phyloP scores from a whole-genome alignment of 2,113 vertebrate genomes.

The Conger conger region DNA sequence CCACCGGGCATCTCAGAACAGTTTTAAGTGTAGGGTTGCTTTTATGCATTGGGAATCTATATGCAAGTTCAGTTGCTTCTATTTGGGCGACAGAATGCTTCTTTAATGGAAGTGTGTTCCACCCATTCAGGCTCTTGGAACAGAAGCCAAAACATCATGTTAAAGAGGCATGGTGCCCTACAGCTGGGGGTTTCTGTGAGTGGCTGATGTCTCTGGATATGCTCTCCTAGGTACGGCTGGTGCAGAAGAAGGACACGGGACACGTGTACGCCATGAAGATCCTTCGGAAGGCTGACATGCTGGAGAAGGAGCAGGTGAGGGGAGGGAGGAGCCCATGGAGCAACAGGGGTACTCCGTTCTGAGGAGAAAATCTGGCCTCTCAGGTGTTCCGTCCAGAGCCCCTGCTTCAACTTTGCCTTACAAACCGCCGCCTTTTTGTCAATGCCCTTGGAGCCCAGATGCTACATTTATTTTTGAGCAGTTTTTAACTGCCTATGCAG shows the following conservation, averaged over 20 bases:
- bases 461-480: not conserved
- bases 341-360: too few relatives aligned
- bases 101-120: not conserved
- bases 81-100: too few relatives aligned
- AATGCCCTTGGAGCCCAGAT: not conserved
- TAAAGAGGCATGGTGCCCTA: not conserved
- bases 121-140: not conserved
- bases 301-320: slow-evolving; percentile 81
- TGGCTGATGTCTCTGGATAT: not conserved
- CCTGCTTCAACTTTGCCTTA: not conserved
- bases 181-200: not conserved
- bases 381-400: too few relatives aligned
- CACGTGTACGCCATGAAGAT: slow-evolving; percentile 85
- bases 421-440: not conserved
- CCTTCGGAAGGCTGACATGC: slow-evolving; percentile 81
- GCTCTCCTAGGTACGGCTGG: slow-evolving; percentile 72
- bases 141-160: not conserved
- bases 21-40: too few relatives aligned
- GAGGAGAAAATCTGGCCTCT: too few relatives aligned
- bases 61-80: too few relatives aligned
- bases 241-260: slow-evolving; percentile 83
- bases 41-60: too few relatives aligned
- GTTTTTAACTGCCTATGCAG: slow-evolving; percentile 2
- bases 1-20: too few relatives aligned
- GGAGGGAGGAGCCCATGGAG: not conserved